These are phyloP conservation scores for Phodopus roborovskii DNA, from an alignment of 2,113 vertebrate species.

Conservation along the genomic window DNA sequence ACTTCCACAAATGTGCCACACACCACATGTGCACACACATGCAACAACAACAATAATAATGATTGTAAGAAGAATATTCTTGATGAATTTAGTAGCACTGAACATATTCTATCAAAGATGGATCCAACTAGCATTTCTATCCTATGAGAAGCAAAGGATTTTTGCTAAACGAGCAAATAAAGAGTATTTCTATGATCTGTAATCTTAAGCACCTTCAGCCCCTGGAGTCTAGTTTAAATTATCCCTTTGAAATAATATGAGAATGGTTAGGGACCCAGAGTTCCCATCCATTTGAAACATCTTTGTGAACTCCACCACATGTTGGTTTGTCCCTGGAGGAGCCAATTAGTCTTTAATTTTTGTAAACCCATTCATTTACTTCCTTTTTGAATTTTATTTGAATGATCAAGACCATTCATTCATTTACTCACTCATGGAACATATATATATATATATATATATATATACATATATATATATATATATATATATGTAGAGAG, in stretches of 20 bases:
- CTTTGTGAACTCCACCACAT: background rate
- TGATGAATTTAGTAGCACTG: constrained; percentile 1
- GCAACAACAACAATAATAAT: background rate
- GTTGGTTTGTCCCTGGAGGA: background rate
- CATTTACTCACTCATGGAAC: constrained; percentile 29
- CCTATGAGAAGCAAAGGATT: constrained; percentile 18
- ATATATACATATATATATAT: too few species aligned
- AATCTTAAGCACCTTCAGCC: constrained; percentile 24
- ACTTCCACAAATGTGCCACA: background rate
- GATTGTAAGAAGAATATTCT: background rate
- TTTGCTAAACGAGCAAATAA: constrained; percentile 42
- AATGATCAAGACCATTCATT: constrained; percentile 14
- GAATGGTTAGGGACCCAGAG: background rate
- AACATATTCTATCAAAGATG: background rate
- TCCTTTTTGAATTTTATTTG: constrained; percentile 46
- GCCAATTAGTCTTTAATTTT: constrained; percentile 45
- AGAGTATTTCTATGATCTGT: constrained; percentile 21
- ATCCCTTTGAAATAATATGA: constrained; percentile 44
- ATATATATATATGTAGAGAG: too few species aligned
- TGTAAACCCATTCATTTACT: background rate
- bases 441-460: background rate
- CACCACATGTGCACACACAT: background rate
- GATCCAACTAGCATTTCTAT: background rate
- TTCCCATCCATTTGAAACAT: constrained; percentile 25
- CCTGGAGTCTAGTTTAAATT: constrained; percentile 53